Percentiles rank a stretch among this genome's conserved stretches.
These are phyloP conservation scores for Halichoerus grypus DNA, from an alignment of 2,113 vertebrate species.

Conservation along the genomic window DNA sequence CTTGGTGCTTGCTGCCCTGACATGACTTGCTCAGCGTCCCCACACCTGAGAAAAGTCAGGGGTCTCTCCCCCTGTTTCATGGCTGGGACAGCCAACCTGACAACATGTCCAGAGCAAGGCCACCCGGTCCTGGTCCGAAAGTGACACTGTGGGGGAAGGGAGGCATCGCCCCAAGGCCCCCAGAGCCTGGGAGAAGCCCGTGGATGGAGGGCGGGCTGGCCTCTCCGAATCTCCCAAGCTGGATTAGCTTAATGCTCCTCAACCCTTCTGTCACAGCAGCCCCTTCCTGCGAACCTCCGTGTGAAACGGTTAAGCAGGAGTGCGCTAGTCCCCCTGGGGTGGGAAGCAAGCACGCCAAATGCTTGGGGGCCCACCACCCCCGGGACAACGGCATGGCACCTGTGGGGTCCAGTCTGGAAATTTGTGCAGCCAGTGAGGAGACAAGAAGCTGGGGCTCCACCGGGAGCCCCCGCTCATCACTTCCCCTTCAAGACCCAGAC, in stretches of 20 bases:
- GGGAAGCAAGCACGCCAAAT: neutral
- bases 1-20: fast-evolving
- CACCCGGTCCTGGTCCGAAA: fast-evolving
- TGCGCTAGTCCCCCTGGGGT: fast-evolving
- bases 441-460: neutral
- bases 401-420: fast-evolving
- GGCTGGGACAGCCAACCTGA: neutral
- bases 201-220: fast-evolving
- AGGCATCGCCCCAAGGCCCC: neutral
- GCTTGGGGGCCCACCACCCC: neutral
- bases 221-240: neutral
- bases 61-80: fast-evolving
- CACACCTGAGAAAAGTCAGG: neutral
- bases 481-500: neutral
- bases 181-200: fast-evolving
- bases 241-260: neutral
- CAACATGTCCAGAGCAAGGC: neutral
- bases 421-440: neutral
- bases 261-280: no score
- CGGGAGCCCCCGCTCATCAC: fast-evolving
- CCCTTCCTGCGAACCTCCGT: neutral
- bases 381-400: neutral
- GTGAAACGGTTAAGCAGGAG: neutral
- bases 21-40: fast-evolving
- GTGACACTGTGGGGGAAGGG: neutral